Base-by-base conservation (phyloP, 92 coral and sea anemone species). In the Muricea muricata region DNA sequence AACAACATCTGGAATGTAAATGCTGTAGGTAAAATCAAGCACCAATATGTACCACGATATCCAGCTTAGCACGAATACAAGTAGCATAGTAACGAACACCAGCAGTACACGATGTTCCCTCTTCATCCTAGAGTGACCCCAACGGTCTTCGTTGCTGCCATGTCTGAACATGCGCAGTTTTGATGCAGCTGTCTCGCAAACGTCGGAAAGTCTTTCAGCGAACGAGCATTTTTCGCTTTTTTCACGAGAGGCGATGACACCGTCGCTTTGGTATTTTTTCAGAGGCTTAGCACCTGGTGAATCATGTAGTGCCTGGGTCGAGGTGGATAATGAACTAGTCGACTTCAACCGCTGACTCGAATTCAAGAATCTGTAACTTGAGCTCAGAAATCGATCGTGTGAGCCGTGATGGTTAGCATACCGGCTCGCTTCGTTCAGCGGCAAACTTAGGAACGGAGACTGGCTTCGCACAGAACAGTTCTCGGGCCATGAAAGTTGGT, bases 41-140 rank as follows among this genome's bases (percentile, higher is more conserved):
- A 78, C 31, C 83, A 78, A 30, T 14, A 78, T 78, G 83, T 78
- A 78, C 83, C 83, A 78, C 3, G 83, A 31, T n/a, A 39, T 31
- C 83, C 83, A 78, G 34, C 71, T 17, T 3, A 78, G 24, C 14
- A 57, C 83, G 21, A 78, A 78, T 14, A 78, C 54, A 0, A 54
- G n/a, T 3, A 78, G 71, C 83, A 78, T 78, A 13, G 83, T 57
- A 35, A 57, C 83, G 46, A 78, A 78, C 18, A 78, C 41, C 9
- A 56, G 39, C 10, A 78, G 71, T 12, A 78, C 83, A 23, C 83
- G 69, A 78, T 33, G 54, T 58, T 78, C 83, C 24, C 26, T 20
- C 29, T 54, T 39, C 31, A 78, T 57, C 39, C 72, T 30, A 5
- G 83, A 45, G 17, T 78, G 71, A 18, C 83, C 71, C 55, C 48